Conservation (phyloP, 2,113 vertebrate species). For the human region DNA sequence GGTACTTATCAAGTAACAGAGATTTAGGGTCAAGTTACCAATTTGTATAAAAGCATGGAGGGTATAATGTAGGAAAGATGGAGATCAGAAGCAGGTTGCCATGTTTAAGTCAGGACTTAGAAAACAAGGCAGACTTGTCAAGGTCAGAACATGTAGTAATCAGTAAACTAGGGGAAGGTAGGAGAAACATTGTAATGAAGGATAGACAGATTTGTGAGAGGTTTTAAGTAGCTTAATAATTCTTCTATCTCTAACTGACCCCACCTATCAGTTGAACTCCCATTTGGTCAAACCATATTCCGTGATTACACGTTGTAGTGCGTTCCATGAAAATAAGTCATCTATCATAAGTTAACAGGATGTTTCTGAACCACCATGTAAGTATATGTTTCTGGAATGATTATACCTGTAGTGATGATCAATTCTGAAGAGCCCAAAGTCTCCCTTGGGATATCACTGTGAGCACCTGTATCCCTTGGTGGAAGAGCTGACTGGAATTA, state of each 20-base stretch:
- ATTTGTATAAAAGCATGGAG: neutral
- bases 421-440: neutral
- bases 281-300: neutral
- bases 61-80: neutral
- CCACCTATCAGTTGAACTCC: neutral
- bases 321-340: neutral
- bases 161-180: neutral
- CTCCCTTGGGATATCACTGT: neutral
- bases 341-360: neutral
- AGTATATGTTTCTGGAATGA: neutral
- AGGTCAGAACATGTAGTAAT: neutral
- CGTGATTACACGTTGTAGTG: neutral
- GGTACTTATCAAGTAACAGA: neutral
- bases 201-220: neutral
- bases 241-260: neutral
- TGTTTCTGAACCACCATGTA: neutral
- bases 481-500: neutral
- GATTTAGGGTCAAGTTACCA: neutral
- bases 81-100: neutral
- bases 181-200: neutral
- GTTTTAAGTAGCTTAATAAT: slow-evolving; percentile 1
- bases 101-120: slow-evolving; percentile 1
- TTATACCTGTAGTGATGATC: neutral
- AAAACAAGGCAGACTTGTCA: neutral
- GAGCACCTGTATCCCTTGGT: neutral